Evolutionary conservation across 2,888 invertebrate genomes (phyloP).

Genomic region (Platyscelio sp.): DNA sequence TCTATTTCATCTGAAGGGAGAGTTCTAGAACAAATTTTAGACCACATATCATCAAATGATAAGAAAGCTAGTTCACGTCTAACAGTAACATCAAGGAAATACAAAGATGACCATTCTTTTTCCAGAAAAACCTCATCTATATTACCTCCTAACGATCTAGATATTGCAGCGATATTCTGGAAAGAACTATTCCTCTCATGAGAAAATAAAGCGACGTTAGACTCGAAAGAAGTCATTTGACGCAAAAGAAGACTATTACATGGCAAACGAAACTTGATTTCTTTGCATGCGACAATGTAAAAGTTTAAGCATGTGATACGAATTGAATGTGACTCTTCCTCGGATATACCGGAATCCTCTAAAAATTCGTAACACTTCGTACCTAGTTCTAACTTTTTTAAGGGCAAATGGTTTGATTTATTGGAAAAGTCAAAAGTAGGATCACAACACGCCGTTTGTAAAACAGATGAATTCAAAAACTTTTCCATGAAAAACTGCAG

Average conservation of each 20-base stretch:
- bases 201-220: neutral
- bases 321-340: neutral
- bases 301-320: conserved; percentile 2
- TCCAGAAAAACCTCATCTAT: neutral
- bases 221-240: conserved; percentile 1
- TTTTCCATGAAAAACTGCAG: neutral
- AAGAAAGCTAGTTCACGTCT: conserved; percentile 3
- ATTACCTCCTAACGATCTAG: neutral
- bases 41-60: conserved; percentile 6
- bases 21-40: neutral
- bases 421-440: conserved; percentile 7
- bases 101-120: neutral
- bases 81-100: neutral
- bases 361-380: conserved; percentile 6
- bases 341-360: neutral
- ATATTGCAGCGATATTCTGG: neutral
- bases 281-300: conserved; percentile 1
- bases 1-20: neutral
- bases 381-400: conserved; percentile 1
- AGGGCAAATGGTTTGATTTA: neutral
- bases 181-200: neutral
- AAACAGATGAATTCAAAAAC: neutral
- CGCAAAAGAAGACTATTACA: neutral
- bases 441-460: neutral
- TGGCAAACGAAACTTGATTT: conserved; percentile 18